These are phyloP conservation scores for Euleptes europaea DNA, from an alignment of 2,113 vertebrate genomes.

Conservation along the genomic window DNA sequence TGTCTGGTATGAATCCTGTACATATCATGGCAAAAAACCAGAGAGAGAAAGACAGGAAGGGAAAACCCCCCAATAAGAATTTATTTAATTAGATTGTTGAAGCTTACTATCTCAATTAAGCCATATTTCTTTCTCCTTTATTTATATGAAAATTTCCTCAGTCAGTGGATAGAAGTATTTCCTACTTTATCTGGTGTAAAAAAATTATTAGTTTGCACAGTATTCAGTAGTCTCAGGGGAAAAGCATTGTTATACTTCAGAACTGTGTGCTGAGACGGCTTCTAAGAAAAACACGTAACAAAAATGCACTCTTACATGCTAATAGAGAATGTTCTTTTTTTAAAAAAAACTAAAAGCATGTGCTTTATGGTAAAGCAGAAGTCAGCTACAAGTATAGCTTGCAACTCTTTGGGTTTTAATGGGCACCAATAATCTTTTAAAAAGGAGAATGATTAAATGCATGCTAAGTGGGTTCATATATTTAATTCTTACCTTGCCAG, in stretches of 20 bases:
- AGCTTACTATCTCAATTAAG: not conserved
- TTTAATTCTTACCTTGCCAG: constrained; percentile 81
- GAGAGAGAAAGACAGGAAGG: not conserved
- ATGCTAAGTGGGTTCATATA: constrained; percentile 67
- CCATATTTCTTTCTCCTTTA: not conserved
- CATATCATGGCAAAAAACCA: not conserved
- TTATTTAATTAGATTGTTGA: not conserved
- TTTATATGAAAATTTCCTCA: not conserved
- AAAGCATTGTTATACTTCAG: constrained; percentile 73
- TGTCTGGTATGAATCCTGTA: not conserved
- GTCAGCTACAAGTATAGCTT: constrained; percentile 63
- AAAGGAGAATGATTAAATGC: constrained; percentile 71
- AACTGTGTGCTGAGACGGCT: constrained; percentile 66
- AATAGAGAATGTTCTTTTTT: constrained; percentile 45
- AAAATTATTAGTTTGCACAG: constrained; percentile 20
- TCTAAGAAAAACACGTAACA: constrained; percentile 41
- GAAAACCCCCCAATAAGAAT: constrained; percentile 21
- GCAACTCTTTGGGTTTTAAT: constrained; percentile 64
- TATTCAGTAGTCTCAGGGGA: constrained; percentile 33
- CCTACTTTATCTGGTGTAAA: not conserved
- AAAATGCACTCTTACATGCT: constrained; percentile 39
- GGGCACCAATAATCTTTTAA: constrained; percentile 55
- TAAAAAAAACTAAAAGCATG: constrained; percentile 74
- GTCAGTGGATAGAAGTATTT: not conserved
- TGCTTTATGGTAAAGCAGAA: constrained; percentile 60